Conservation (phyloP, 2,113 vertebrate species). For the Apodemus speciosus region DNA sequence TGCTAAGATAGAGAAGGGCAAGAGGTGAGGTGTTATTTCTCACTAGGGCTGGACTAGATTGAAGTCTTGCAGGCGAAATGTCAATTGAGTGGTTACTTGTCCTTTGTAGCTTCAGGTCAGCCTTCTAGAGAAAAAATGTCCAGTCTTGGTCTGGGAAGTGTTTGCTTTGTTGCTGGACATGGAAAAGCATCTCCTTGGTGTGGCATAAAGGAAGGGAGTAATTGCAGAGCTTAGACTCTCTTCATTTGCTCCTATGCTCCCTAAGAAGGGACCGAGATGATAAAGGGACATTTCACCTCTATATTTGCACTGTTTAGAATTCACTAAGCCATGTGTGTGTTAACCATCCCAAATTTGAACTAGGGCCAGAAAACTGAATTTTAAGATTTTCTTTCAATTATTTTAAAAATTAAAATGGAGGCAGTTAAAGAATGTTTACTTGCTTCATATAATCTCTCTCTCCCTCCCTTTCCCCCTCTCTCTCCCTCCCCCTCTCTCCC, state of each 20-base stretch:
- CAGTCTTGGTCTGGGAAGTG: not conserved
- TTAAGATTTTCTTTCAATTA: conserved; percentile 13
- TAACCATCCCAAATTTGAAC: not conserved
- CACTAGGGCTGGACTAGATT: not conserved
- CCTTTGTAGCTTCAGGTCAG: not conserved
- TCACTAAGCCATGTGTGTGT: fast-evolving
- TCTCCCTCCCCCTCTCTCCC: not conserved
- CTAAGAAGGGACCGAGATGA: not conserved
- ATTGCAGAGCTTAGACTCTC: not conserved
- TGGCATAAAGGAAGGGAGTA: not conserved
- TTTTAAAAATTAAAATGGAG: not conserved
- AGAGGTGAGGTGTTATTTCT: not conserved
- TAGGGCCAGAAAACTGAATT: not conserved
- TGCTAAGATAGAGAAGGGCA: not conserved
- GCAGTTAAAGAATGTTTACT: not conserved
- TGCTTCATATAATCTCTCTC: not conserved
- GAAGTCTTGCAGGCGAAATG: not conserved
- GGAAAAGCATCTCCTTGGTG: not conserved
- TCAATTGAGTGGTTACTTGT: not conserved
- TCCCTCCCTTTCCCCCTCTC: no score
- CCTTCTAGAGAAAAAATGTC: not conserved
- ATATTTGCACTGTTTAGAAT: not conserved
- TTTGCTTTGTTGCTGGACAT: not conserved
- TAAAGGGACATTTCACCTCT: not conserved
- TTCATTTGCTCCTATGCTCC: not conserved